Conservation (phyloP, 2,113 vertebrate species). For the Crypturellus undulatus region DNA sequence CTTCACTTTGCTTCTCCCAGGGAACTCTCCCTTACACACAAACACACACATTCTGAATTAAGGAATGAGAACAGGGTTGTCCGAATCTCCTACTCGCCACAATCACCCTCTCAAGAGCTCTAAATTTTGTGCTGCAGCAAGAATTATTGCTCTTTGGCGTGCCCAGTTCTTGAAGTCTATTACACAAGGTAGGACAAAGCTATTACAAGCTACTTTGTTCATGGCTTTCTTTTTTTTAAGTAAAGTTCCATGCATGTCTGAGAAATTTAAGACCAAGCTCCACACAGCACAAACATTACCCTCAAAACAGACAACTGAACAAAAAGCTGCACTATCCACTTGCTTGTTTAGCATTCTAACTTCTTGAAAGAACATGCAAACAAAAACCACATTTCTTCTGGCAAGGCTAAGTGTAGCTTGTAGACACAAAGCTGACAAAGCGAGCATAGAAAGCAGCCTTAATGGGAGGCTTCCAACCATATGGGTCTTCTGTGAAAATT, state of each 20-base stretch:
- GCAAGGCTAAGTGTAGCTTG: slow-evolving; percentile 37
- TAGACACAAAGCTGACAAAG: slow-evolving; percentile 40
- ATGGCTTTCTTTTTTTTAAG: background rate
- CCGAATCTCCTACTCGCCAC: slow-evolving; percentile 16
- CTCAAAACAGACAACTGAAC: slow-evolving; percentile 15
- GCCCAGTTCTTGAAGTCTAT: background rate
- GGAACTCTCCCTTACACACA: background rate
- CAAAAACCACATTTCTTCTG: slow-evolving; percentile 48
- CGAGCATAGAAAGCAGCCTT: background rate
- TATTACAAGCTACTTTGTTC: background rate
- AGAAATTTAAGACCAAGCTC: background rate
- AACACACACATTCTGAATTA: background rate
- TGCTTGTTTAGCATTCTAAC: slow-evolving; percentile 38
- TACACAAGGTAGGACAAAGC: slow-evolving; percentile 7
- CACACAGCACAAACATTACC: background rate
- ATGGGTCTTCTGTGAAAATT: slow-evolving; percentile 30
- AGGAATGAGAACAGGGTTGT: slow-evolving; percentile 1
- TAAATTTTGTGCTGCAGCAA: background rate
- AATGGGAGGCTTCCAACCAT: slow-evolving; percentile 17
- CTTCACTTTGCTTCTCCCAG: background rate
- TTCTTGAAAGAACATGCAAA: slow-evolving; percentile 53
- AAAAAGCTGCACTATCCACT: slow-evolving; percentile 57
- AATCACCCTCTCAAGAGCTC: background rate
- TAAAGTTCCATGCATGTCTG: background rate
- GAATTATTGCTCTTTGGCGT: background rate